phyloP scores from a whole-genome alignment of 2,797 vertebrate genomes.

The Trachurus trachurus region DNA sequence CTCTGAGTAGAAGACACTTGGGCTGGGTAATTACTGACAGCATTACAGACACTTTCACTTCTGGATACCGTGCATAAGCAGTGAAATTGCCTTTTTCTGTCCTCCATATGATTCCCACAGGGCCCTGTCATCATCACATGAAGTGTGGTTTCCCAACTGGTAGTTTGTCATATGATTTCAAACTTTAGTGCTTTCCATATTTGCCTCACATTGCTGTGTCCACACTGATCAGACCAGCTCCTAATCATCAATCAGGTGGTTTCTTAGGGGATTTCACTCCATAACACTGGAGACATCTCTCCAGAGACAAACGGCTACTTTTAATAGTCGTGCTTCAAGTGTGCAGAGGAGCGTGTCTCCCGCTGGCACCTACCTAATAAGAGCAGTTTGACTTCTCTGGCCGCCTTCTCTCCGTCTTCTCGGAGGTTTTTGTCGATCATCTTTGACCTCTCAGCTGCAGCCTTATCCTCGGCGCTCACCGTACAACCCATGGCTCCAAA shows the following conservation, averaged over 20 bases:
- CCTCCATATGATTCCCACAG: not conserved
- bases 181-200: not conserved
- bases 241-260: not conserved
- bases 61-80: slow-evolving; percentile 1
- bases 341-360: not conserved
- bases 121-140: not conserved
- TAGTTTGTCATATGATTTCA: not conserved
- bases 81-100: slow-evolving; percentile 5
- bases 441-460: slow-evolving; percentile 96
- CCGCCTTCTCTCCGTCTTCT: slow-evolving; percentile 97
- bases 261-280: not conserved
- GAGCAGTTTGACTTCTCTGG: slow-evolving; percentile 96
- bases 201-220: not conserved
- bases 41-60: slow-evolving; percentile 3
- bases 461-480: slow-evolving; percentile 98
- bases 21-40: slow-evolving; percentile 37
- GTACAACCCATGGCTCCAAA: slow-evolving; percentile 95
- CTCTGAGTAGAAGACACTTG: slow-evolving; percentile 22
- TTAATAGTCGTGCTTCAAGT: not conserved
- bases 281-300: not conserved
- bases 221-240: not conserved
- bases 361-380: slow-evolving; percentile 88
- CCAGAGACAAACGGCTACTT: not conserved
- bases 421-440: slow-evolving; percentile 98
- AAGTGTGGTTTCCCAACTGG: not conserved